These are phyloP conservation scores for Scaptodrosophila latifasciaeformis DNA, from an alignment of 2,888 invertebrate species.

Conservation along the genomic window DNA sequence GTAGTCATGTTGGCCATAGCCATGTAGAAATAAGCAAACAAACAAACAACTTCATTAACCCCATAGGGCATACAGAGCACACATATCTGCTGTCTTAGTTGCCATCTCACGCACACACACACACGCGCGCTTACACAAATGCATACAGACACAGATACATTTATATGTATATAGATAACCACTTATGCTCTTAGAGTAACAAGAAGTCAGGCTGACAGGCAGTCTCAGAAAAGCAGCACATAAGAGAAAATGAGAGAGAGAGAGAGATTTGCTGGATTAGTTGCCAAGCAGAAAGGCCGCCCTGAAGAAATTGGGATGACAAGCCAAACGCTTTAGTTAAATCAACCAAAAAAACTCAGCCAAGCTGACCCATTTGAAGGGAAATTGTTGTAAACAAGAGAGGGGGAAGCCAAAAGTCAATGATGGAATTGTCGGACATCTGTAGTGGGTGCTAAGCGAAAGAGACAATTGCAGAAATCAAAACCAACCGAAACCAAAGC, in stretches of 20 bases:
- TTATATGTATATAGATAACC: conserved; percentile 1
- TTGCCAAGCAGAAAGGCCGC: background rate
- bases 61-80: conserved; percentile 43
- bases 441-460: conserved; percentile 55
- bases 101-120: conserved; percentile 6
- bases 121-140: conserved; percentile 4
- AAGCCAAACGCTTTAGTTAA: conserved; percentile 35
- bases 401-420: conserved; percentile 48
- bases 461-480: conserved; percentile 34
- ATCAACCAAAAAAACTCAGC: conserved; percentile 8
- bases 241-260: no score
- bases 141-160: conserved; percentile 17
- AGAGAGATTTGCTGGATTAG: no score
- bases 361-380: conserved; percentile 51
- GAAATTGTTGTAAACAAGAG: conserved; percentile 42
- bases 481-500: background rate
- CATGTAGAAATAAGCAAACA: conserved; percentile 42
- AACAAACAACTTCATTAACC: conserved; percentile 65
- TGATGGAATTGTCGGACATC: conserved; percentile 50
- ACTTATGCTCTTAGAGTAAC: conserved; percentile 1
- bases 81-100: conserved; percentile 27
- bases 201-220: background rate
- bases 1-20: conserved; percentile 14
- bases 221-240: background rate
- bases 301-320: conserved; percentile 25